Evolutionary conservation across 2,113 vertebrate genomes (phyloP), one percentile per base, ranked within the genome.

Genomic region (Xyliphius kryptos): DNA sequence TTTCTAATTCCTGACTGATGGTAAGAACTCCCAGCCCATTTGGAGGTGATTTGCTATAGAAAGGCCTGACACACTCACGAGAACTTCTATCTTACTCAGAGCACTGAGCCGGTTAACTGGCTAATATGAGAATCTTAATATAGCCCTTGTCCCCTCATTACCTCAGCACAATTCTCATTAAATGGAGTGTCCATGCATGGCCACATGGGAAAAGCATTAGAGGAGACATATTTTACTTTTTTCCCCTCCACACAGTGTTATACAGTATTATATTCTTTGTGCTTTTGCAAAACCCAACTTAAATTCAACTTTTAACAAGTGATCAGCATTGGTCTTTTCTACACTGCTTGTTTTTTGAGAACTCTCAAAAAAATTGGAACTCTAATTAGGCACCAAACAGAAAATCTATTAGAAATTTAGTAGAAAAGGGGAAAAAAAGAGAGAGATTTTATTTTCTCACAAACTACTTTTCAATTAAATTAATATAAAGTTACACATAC

Each of bases 91-190:
- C 66, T 75, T 67, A 72, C 67, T 62, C 62, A 63, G 56, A 56
- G 56, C 61, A 56, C 21, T 71, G 69, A 75, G 53, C 56, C 66
- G 41, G 59, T 66, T 72, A 75, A 75, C 71, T 75, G 73, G 63
- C 63, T 72, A 71, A 72, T 72, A 69, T 69, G 59, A 58, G 49
- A 58, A 68, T 72, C 67, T 70, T 62, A 69, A 72, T 72, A 66
- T 66, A 66, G 66, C 32, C 16, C 56, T 63, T 68, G 64, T 75
- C 53, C 68, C 46, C 59, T 68, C 73, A 66, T 75, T 71, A 75
- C 63, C 61, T 53, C 61, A 38, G 44, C 53, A 68, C 61, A 54
- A 63, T 58, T 58, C 58, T 72, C 73, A 60, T 75, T 75, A 72
- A 62, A 64, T 50, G 21, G 47, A n/a, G 70, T 54, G 57, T 52